phyloP scores from a whole-genome alignment of 2,888 invertebrate genomes.

The Horisme vitalbata region DNA sequence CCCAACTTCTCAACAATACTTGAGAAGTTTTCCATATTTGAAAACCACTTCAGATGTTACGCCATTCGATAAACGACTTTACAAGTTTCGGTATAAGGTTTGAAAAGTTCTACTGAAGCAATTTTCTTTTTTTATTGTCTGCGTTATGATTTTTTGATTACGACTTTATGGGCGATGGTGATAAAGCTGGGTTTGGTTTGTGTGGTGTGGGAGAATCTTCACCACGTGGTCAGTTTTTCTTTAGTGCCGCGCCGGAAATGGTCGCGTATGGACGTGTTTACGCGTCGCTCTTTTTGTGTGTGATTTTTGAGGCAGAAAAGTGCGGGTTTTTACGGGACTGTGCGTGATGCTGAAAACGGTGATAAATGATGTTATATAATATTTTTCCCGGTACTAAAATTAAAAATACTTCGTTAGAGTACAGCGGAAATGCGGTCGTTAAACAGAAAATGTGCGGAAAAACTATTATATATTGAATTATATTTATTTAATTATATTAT shows the following conservation, averaged over 20 bases:
- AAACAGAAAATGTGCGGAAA: neutral
- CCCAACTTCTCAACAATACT: constrained; percentile 17
- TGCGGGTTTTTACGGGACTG: constrained; percentile 13
- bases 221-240: constrained; percentile 32
- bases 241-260: constrained; percentile 25
- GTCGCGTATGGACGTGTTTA: constrained; percentile 22
- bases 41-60: constrained; percentile 15
- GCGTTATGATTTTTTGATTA: neutral
- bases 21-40: constrained; percentile 30
- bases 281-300: constrained; percentile 7
- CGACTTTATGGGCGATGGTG: neutral
- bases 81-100: constrained; percentile 17
- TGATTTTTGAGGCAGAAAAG: constrained; percentile 13
- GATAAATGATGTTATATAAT: constrained; percentile 3
- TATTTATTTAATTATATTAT: too few relatives aligned
- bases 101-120: constrained; percentile 14
- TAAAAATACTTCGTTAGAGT: neutral
- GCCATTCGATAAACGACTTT: constrained; percentile 29
- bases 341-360: constrained; percentile 5
- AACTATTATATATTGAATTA: too few relatives aligned
- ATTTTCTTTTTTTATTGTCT: constrained; percentile 14
- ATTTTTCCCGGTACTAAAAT: neutral
- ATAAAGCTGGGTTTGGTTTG: constrained; percentile 19
- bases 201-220: constrained; percentile 9
- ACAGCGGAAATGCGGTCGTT: neutral